Conservation (phyloP, 2,797 vertebrate species). For the Clarias fuscus region DNA sequence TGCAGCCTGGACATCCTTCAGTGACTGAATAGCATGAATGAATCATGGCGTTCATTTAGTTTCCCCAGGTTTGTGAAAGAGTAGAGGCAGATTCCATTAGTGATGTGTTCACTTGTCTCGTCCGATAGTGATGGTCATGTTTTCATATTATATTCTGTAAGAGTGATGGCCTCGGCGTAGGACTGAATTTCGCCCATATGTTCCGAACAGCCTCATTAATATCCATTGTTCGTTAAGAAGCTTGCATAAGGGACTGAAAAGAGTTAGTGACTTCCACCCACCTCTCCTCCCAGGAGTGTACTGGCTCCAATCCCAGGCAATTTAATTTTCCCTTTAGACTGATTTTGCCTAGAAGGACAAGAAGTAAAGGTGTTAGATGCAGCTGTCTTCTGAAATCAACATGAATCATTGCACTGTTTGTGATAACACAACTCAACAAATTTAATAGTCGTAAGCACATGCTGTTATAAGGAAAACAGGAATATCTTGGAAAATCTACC, state of each 20-base stretch:
- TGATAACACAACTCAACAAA: not conserved
- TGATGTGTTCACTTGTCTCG: not conserved
- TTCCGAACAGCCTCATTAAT: constrained; percentile 41
- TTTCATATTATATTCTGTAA: constrained; percentile 25
- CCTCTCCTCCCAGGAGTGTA: constrained; percentile 43
- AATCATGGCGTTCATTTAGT: constrained; percentile 16
- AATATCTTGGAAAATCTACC: not conserved
- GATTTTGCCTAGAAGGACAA: constrained; percentile 53
- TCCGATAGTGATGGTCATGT: constrained; percentile 21
- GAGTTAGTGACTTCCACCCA: constrained; percentile 48
- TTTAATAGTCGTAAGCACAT: not conserved
- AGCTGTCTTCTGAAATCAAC: constrained; percentile 31
- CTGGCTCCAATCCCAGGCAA: constrained; percentile 50
- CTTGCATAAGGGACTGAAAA: constrained; percentile 60
- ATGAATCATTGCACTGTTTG: constrained; percentile 1
- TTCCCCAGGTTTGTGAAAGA: constrained; percentile 36
- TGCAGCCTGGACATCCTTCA: not conserved
- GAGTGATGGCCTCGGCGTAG: constrained; percentile 21
- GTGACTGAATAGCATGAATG: constrained; percentile 35
- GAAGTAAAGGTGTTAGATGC: constrained; percentile 38
- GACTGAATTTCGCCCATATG: constrained; percentile 40
- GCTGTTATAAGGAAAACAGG: not conserved
- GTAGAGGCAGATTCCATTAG: constrained; percentile 12
- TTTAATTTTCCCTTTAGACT: constrained; percentile 46
- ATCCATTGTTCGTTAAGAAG: constrained; percentile 49